Evolutionary conservation across 2,797 vertebrate genomes (phyloP).

Genomic region (Typhlichthys eigenmanni): DNA sequence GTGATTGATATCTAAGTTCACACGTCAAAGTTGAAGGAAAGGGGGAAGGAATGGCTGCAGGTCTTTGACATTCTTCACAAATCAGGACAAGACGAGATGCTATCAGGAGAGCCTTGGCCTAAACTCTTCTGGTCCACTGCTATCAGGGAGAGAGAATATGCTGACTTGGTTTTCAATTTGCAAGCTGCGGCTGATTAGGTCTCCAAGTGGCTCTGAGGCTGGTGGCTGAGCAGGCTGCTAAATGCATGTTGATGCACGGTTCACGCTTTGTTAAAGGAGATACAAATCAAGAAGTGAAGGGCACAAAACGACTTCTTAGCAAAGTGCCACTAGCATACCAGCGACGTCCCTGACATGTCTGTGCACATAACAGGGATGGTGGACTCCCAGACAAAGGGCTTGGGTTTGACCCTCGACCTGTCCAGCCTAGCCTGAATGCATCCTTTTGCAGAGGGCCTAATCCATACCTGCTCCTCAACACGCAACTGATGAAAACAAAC

Average conservation of each 20-base stretch:
- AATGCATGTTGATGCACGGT: constrained; percentile 23
- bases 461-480: too few relatives aligned
- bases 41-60: neutral
- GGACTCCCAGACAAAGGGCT: too few relatives aligned
- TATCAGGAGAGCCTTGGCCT: constrained; percentile 52
- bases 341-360: neutral
- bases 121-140: constrained; percentile 35
- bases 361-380: neutral
- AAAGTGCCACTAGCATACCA: neutral
- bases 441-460: too few relatives aligned
- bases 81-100: constrained; percentile 51
- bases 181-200: constrained; percentile 53
- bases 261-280: constrained; percentile 12
- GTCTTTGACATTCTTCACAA: constrained; percentile 35
- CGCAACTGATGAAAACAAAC: too few relatives aligned
- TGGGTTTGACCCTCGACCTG: too few relatives aligned
- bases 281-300: too few relatives aligned
- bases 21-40: constrained; percentile 17
- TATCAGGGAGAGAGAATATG: constrained; percentile 45
- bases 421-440: too few relatives aligned
- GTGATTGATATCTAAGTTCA: neutral
- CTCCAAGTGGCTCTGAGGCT: constrained; percentile 21
- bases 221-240: constrained; percentile 32
- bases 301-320: too few relatives aligned
- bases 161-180: constrained; percentile 49